Conservation (phyloP, 2,797 vertebrate genomes). For the Fundulus diaphanus region DNA sequence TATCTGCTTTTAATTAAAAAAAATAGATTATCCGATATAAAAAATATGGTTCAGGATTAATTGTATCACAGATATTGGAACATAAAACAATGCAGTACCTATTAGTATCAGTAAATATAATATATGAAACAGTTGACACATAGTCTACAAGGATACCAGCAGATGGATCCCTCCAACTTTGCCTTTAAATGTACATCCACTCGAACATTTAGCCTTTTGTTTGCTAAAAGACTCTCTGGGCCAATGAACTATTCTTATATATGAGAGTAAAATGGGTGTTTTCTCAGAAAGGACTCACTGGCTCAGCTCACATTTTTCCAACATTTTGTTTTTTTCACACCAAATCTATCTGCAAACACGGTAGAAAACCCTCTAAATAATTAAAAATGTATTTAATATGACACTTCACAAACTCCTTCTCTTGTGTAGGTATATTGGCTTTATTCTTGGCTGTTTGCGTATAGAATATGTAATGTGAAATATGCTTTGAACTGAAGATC, state of each 20-base stretch:
- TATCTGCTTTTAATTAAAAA: no score
- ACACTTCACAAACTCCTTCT: constrained; percentile 41
- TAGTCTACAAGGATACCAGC: background rate
- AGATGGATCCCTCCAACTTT: background rate
- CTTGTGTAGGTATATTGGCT: constrained; percentile 32
- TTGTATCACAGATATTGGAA: no score
- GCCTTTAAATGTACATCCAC: background rate
- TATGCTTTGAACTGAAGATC: constrained; percentile 53
- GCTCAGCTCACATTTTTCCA: background rate
- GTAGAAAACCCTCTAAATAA: constrained; percentile 34
- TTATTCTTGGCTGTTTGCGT: constrained; percentile 57
- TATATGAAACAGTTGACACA: background rate
- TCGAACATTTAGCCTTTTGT: background rate
- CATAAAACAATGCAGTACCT: no score
- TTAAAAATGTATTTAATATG: constrained; percentile 43
- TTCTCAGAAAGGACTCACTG: background rate
- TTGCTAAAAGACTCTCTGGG: background rate
- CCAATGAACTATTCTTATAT: background rate
- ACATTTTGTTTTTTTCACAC: constrained; percentile 2
- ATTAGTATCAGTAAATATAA: background rate
- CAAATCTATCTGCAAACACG: constrained; percentile 24
- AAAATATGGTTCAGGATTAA: no score
- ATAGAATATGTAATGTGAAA: constrained; percentile 54
- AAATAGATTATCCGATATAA: no score
- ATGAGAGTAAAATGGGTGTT: background rate